Evolutionary conservation across 2,113 vertebrate genomes (phyloP), one percentile per base, ranked within the genome.

Genomic region (Sander vitreus): DNA sequence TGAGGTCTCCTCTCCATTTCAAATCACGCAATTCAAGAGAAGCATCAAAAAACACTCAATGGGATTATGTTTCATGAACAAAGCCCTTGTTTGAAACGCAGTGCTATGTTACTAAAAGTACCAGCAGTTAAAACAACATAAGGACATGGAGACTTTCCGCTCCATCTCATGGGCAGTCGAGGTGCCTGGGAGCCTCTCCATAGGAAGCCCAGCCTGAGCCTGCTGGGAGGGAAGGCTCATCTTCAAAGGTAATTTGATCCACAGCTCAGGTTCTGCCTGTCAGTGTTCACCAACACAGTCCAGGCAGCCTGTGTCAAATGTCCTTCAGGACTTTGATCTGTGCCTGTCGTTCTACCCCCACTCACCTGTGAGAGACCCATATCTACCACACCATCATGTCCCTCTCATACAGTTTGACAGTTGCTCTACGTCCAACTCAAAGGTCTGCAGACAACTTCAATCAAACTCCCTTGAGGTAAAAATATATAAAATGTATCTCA

Each of bases 201-300:
- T 63, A 72, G 81, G 89, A 92, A 90, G 78, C 47, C 82, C 75
- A 73, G 73, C 6, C 75, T 82, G 73, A 90, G 60, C 48, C 78
- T 39, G n/a, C 64, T 78, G 73, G 74, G 66, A 43, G 62, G 62
- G 57, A 19, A 10, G 77, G 62, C 48, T 89, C 65, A 83, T 91
- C 93, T 96, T 96, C 94, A 96, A 95, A 96, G 94, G 88, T 91
- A 91, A 91, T 81, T 70, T 69, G 64, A 94, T 67, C 81, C 75
- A 47, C 73, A 78, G 87, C 76, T 94, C 86, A 92, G 89, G 83
- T 93, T 85, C 85, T 83, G 39, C 73, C 81, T 91, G 85, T 84
- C 89, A 89, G 74, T 84, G 66, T 79, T 71, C 36, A 65, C 85
- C 84, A 77, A 78, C 84, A 85, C 54, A 67, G 77, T 73, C 83